phyloP scores from a whole-genome alignment of 2,888 invertebrate species.

The Lydus trimaculatus region DNA sequence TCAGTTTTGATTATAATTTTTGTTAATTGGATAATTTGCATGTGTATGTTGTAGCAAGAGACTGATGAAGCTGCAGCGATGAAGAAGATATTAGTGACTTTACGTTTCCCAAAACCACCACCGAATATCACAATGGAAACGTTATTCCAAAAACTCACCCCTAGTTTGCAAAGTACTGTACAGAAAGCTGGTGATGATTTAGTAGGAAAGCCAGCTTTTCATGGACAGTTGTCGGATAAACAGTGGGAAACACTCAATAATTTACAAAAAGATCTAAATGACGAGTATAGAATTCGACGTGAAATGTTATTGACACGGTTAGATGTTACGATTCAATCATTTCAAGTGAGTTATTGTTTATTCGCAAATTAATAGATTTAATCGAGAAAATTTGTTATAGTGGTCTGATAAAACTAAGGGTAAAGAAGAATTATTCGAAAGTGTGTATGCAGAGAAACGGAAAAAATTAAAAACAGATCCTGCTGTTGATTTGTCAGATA shows the following conservation, averaged over 20 bases:
- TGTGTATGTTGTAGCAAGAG: slow-evolving; percentile 71
- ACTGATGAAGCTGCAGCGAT: slow-evolving; percentile 81
- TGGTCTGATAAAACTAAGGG: slow-evolving; percentile 84
- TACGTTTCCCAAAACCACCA: slow-evolving; percentile 89
- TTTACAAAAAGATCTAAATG: slow-evolving; percentile 75
- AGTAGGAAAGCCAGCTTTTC: slow-evolving; percentile 80
- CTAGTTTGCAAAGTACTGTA: slow-evolving; percentile 70
- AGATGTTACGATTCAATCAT: slow-evolving; percentile 96
- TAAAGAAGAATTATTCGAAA: slow-evolving; percentile 75
- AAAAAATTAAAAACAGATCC: slow-evolving; percentile 67
- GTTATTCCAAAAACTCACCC: slow-evolving; percentile 79
- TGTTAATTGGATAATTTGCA: neutral
- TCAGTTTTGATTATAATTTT: neutral
- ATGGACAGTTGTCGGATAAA: slow-evolving; percentile 72
- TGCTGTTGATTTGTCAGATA: slow-evolving; percentile 74
- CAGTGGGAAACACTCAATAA: slow-evolving; percentile 83
- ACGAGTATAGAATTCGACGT: slow-evolving; percentile 83
- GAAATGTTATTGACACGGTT: slow-evolving; percentile 89
- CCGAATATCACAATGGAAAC: slow-evolving; percentile 78
- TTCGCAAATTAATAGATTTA: slow-evolving; percentile 5
- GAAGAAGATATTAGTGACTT: slow-evolving; percentile 77
- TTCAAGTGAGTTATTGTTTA: slow-evolving; percentile 70
- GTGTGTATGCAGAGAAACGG: slow-evolving; percentile 65
- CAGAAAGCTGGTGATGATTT: slow-evolving; percentile 68
- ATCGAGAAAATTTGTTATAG: slow-evolving; percentile 61